Percentiles rank a stretch among this genome's conserved stretches.
Evolutionary conservation across 2,797 vertebrate species (phyloP).

Genomic region (Leucoraja ocellata): DNA sequence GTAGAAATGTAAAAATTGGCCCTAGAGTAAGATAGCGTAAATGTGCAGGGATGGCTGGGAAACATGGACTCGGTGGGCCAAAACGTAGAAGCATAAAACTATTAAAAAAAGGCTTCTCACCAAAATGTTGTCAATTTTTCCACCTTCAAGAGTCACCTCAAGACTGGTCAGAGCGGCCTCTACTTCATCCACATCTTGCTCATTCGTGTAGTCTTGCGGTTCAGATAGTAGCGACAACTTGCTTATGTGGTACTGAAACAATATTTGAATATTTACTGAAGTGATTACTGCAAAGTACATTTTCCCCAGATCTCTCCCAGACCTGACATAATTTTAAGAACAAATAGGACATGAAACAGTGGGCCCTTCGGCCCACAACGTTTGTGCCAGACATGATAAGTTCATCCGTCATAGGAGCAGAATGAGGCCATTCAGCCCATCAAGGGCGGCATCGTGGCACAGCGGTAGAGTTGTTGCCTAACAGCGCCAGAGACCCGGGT

Average conservation of each 20-base stretch:
- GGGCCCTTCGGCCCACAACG: too few relatives aligned
- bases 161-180: constrained; percentile 89
- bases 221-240: constrained; percentile 77
- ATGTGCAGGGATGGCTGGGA: too few relatives aligned
- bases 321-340: not conserved
- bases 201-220: constrained; percentile 60
- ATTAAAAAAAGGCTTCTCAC: constrained; percentile 53
- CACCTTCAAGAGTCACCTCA: constrained; percentile 84
- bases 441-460: too few relatives aligned
- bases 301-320: not conserved
- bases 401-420: too few relatives aligned
- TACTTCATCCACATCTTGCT: constrained; percentile 87
- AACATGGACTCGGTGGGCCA: too few relatives aligned
- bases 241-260: constrained; percentile 83
- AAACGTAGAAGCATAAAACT: not conserved
- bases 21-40: too few relatives aligned
- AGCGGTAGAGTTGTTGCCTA: too few relatives aligned
- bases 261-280: constrained; percentile 11
- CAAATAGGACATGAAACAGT: too few relatives aligned
- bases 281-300: not conserved
- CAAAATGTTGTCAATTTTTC: constrained; percentile 71
- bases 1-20: too few relatives aligned
- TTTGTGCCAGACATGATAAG: too few relatives aligned
- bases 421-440: too few relatives aligned
- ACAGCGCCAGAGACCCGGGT: too few relatives aligned